Base-by-base conservation (phyloP, 2,888 invertebrate genomes). In the Teleiodes luculella region DNA sequence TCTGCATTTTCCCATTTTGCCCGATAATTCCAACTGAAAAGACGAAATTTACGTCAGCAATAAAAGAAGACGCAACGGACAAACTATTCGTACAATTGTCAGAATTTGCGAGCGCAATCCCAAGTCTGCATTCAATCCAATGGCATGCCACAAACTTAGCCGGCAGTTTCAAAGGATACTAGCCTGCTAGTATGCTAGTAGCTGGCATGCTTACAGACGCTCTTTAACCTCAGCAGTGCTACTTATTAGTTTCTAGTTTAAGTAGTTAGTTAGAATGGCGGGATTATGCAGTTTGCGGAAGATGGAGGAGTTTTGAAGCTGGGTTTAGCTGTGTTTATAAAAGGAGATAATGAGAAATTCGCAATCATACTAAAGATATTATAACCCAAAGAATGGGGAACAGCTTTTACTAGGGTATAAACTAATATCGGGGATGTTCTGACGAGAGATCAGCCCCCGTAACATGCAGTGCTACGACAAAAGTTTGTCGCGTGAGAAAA, bases 181-280 rank as follows among this genome's bases (percentile, higher is more conserved):
- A 24, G 20, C 6, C 39, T 20, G 39, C 7, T 10, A 4, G 39
- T 41, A 11, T 16, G 39, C 18, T 39, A 16, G 39, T 16, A 11
- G 18, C 20, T 20, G 28, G 28, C 13, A 43, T 43, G 43, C 28
- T 43, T 43, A 43, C 43, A 43, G 43, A 43, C 28, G n/a, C 43
- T 24, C 43, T 43, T 43, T 43, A 28, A 20, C 43, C 24, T 43
- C 18, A 41, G 18, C 11, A n/a, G 13, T 28, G 43, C 43, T 43
- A 43, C 43, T 43, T 43, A 43, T 43, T 43, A 43, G 43, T 43
- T 33, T 43, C 43, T 43, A 43, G 43, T 28, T 43, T 24, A 5
- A 4, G 28, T 43, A 28, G 43, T 43, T 43, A 28, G 43, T 28
- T 11, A 28, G 11, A 43, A 24, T 43, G 13, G 7, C 6, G 2